Conservation (phyloP, 2,888 invertebrate genomes). For the Eupithecia tripunctaria region DNA sequence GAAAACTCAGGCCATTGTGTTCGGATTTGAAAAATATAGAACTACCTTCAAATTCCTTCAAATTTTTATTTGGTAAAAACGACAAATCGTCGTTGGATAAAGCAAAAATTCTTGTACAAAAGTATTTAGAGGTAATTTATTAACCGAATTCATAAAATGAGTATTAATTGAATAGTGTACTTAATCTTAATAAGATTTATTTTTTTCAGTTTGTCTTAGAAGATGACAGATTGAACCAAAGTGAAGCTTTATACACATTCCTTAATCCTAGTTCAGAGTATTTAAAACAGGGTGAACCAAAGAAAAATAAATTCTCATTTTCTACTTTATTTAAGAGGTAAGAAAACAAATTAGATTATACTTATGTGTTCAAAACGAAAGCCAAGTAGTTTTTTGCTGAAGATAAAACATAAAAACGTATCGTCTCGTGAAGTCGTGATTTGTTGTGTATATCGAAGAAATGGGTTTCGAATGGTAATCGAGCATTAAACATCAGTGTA, state of each 20-base stretch:
- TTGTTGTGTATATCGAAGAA: background rate
- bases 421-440: background rate
- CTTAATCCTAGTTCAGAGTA: slow-evolving; percentile 96
- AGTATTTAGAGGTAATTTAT: slow-evolving; percentile 90
- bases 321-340: slow-evolving; percentile 94
- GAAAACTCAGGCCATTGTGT: slow-evolving; percentile 92
- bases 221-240: slow-evolving; percentile 93
- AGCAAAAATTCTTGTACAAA: slow-evolving; percentile 92
- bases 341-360: slow-evolving; percentile 16
- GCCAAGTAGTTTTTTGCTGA: no score
- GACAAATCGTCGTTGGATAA: slow-evolving; percentile 92
- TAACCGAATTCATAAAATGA: background rate
- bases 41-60: slow-evolving; percentile 91
- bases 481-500: background rate
- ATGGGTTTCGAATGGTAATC: background rate
- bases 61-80: slow-evolving; percentile 92
- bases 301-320: slow-evolving; percentile 94
- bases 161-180: background rate
- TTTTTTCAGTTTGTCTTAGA: slow-evolving; percentile 90
- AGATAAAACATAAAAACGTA: background rate
- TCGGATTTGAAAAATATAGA: slow-evolving; percentile 92
- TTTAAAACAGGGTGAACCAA: slow-evolving; percentile 91
- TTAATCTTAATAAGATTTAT: slow-evolving; percentile 23
- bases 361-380: background rate
- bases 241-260: slow-evolving; percentile 95